Evolutionary conservation across 2,797 vertebrate genomes (phyloP).

Genomic region (Melopsittacus undulatus): DNA sequence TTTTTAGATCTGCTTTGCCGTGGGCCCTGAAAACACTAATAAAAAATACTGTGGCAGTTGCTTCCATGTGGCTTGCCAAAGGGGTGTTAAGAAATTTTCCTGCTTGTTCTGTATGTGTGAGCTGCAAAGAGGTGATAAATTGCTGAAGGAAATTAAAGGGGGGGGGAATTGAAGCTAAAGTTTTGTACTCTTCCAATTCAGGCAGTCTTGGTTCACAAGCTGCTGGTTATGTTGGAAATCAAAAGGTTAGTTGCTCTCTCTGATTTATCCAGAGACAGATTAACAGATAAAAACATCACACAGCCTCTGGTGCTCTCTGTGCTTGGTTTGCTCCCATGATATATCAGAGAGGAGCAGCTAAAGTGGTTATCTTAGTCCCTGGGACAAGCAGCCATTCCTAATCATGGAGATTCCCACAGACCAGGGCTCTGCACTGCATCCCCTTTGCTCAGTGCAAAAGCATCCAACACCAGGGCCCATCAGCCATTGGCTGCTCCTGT

Average conservation of each 20-base stretch:
- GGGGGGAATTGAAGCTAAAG: constrained; percentile 18
- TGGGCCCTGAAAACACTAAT: constrained; percentile 71
- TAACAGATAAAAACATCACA: neutral
- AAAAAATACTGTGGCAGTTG: constrained; percentile 66
- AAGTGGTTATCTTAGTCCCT: neutral
- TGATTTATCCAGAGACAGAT: constrained; percentile 35
- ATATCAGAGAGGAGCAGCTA: neutral
- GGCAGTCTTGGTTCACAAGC: constrained; percentile 23
- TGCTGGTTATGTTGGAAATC: constrained; percentile 61
- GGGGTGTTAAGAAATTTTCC: constrained; percentile 78
- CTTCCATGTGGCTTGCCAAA: constrained; percentile 72
- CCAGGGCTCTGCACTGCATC: neutral
- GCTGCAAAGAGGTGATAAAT: constrained; percentile 80
- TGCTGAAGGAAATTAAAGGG: constrained; percentile 81
- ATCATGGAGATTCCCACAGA: neutral
- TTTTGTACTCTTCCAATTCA: constrained; percentile 43
- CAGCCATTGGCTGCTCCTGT: fast-evolving
- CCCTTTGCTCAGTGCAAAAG: fast-evolving
- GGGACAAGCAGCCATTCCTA: constrained; percentile 21
- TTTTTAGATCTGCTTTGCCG: constrained; percentile 61
- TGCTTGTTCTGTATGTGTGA: constrained; percentile 78
- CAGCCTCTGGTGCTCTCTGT: constrained; percentile 25
- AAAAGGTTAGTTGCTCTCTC: constrained; percentile 51
- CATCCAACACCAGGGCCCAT: fast-evolving
- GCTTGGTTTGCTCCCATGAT: neutral